Evolutionary conservation across 2,797 vertebrate genomes (phyloP).

Genomic region (Typhlichthys eigenmanni): DNA sequence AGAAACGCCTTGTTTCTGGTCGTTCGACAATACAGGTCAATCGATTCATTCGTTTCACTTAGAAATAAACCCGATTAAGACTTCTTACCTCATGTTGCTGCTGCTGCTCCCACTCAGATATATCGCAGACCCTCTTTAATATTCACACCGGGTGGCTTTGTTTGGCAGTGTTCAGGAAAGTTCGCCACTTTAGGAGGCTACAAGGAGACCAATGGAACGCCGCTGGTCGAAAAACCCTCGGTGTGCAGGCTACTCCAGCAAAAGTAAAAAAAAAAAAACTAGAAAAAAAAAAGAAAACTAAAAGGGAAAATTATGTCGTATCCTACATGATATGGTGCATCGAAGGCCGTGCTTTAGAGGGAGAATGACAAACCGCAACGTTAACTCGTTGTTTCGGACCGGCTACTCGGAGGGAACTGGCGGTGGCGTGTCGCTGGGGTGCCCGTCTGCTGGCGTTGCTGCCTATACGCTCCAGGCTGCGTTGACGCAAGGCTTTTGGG

Average conservation of each 20-base stretch:
- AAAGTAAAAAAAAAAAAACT: constrained; percentile 32
- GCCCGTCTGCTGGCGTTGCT: constrained; percentile 45
- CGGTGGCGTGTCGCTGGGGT: constrained; percentile 65
- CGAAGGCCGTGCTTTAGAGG: constrained; percentile 21
- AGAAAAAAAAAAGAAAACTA: constrained; percentile 49
- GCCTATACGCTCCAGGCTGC: constrained; percentile 46
- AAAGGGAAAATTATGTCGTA: constrained; percentile 33
- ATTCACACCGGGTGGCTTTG: constrained; percentile 20
- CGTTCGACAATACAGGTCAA: no score
- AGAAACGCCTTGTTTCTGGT: no score
- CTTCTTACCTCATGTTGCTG: constrained; percentile 75
- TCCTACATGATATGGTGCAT: constrained; percentile 70
- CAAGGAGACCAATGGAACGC: constrained; percentile 56
- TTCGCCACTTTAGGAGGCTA: constrained; percentile 54
- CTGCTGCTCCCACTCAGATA: not conserved
- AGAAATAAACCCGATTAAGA: not conserved
- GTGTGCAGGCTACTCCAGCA: constrained; percentile 45
- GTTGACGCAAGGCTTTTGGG: constrained; percentile 58
- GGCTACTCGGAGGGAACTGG: constrained; percentile 44
- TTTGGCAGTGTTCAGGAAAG: constrained; percentile 53
- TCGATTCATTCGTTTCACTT: no score
- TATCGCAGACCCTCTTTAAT: constrained; percentile 13
- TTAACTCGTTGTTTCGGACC: constrained; percentile 17
- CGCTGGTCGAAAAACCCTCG: constrained; percentile 32
- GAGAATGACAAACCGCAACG: constrained; percentile 24